Conservation (phyloP, 2,888 invertebrate genomes). For the Chrysodeixis includens region DNA sequence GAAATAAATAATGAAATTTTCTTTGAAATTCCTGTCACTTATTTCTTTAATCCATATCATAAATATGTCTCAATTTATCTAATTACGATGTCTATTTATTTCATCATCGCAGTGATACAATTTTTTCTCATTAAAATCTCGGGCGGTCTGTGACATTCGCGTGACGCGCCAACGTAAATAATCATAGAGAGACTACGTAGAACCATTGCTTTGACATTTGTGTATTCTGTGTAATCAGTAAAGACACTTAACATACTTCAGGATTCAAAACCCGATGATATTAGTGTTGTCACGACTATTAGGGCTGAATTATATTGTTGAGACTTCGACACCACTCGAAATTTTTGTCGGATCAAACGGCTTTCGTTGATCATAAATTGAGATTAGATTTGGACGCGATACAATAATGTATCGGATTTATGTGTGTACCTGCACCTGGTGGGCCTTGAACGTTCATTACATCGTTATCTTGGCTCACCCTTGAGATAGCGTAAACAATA, state of each 20-base stretch:
- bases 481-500: neutral
- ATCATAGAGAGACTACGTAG: constrained; percentile 28
- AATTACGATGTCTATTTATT: constrained; percentile 9
- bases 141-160: constrained; percentile 52
- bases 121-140: constrained; percentile 15
- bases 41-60: neutral
- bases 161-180: constrained; percentile 42
- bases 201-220: constrained; percentile 49
- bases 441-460: neutral
- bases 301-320: neutral
- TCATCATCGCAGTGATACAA: constrained; percentile 29
- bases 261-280: neutral
- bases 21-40: neutral
- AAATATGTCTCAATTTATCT: constrained; percentile 11
- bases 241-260: constrained; percentile 7
- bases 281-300: constrained; percentile 3
- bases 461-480: neutral
- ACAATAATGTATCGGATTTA: constrained; percentile 1
- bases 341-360: neutral
- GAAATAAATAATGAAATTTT: neutral
- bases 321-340: neutral
- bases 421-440: constrained; percentile 1
- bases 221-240: constrained; percentile 41
- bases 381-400: constrained; percentile 4
- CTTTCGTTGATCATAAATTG: constrained; percentile 3